These are phyloP conservation scores for Melanaphis sacchari DNA, from an alignment of 1,140 invertebrate genomes.

Conservation along the genomic window DNA sequence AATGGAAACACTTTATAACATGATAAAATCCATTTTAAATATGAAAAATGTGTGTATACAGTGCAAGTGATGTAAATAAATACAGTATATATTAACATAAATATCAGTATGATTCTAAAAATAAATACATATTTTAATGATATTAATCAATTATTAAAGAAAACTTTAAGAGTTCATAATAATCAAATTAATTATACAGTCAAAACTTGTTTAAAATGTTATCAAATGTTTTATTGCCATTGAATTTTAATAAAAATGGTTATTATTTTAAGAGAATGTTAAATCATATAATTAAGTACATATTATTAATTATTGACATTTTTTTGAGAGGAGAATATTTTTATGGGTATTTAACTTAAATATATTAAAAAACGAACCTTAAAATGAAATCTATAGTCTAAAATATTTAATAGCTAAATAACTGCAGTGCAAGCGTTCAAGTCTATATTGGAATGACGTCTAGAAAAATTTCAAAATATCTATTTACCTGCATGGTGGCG, in stretches of 20 bases:
- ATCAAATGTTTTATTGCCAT: neutral
- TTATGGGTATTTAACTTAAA: neutral
- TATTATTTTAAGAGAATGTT: neutral
- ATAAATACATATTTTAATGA: neutral
- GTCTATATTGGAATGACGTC: neutral
- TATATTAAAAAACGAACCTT: neutral
- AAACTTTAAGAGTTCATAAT: neutral
- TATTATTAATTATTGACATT: neutral
- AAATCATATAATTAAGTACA: neutral
- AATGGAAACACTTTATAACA: too few relatives aligned
- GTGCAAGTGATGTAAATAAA: neutral
- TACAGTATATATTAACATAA: neutral
- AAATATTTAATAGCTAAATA: neutral
- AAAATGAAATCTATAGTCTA: neutral
- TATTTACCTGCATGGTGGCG: neutral
- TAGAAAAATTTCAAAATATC: neutral
- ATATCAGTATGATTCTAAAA: neutral
- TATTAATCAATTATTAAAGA: neutral
- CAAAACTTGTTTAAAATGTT: neutral
- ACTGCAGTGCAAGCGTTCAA: neutral
- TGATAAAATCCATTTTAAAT: neutral
- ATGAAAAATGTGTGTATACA: neutral
- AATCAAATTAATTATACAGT: neutral
- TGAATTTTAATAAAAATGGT: neutral
- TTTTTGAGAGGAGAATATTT: neutral